phyloP scores from a whole-genome alignment of 53 echinoderm and acorn worm genomes.

The Paelopatides confundens region DNA sequence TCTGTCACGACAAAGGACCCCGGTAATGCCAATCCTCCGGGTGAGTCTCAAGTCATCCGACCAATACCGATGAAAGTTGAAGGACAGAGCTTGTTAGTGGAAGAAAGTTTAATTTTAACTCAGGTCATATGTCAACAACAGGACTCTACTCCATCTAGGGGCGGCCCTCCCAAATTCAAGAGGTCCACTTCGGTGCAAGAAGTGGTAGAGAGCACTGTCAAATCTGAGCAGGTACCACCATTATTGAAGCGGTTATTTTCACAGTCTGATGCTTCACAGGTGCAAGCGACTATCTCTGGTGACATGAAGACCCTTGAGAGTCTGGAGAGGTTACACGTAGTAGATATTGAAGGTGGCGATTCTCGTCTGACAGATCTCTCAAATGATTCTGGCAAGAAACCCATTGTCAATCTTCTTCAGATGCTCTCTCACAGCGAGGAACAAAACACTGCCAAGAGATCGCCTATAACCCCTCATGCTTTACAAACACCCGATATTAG shows the following conservation, averaged over 20 bases:
- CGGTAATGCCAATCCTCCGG: background rate
- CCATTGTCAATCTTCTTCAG: slow-evolving; percentile 63
- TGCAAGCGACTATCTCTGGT: background rate
- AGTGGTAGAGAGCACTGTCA: slow-evolving; percentile 26
- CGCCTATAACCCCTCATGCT: slow-evolving; percentile 16
- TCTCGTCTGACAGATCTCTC: background rate
- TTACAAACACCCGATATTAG: background rate
- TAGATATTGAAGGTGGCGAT: slow-evolving; percentile 23
- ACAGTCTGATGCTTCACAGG: slow-evolving; percentile 27
- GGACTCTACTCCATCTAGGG: background rate
- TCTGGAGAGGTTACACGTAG: slow-evolving; percentile 76
- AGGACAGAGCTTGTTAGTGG: background rate
- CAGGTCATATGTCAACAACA: slow-evolving; percentile 55
- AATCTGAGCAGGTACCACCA: slow-evolving; percentile 31
- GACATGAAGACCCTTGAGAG: slow-evolving; percentile 86
- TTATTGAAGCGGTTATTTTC: slow-evolving; percentile 26
- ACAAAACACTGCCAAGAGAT: slow-evolving; percentile 44
- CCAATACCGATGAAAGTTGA: slow-evolving; percentile 81
- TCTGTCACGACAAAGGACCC: background rate
- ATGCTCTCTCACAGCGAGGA: slow-evolving; percentile 57
- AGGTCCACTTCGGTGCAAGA: slow-evolving; percentile 45
- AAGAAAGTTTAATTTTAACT: background rate
- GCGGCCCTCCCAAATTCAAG: background rate
- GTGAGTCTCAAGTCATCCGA: slow-evolving; percentile 54
- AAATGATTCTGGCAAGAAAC: slow-evolving; percentile 13